Base-by-base conservation (phyloP, 2,797 vertebrate species). In the Neomorphus geoffroyi region DNA sequence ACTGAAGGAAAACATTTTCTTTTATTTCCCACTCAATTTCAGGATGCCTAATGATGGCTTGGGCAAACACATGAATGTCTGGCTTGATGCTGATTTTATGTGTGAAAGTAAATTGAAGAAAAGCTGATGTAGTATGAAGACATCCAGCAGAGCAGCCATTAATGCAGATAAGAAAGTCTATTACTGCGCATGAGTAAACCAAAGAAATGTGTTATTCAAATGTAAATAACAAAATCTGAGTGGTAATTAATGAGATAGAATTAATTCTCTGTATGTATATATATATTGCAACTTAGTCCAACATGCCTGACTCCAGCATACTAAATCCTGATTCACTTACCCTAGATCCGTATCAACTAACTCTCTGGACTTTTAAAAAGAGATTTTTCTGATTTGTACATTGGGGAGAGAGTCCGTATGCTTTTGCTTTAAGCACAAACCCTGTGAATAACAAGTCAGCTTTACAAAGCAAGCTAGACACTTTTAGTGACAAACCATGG, bases 91-190 rank as follows among this genome's bases (percentile, higher is more conserved):
- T 81, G 80, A 90, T 86, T 94, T 91, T 86, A 87, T 67, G 18
- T 81, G 62, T 64, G 62, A 86, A 84, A 77, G 27, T 69, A 90
- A 91, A 82, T 33, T 51, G 62, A 92, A 94, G 80, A 88, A 93
- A 96, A 97, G 11, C 50, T 88, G 39, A 83, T 67, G 41, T 33
- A 61, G 58, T 73, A 39, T 67, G 75, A 64, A 77, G 45, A 80
- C 30, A 79, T 67, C 23, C 75, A 90, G 28, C 57, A 91, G 53
- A 90, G 23, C 27, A 71, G 8, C 23, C 56, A 66, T 64, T 73
- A 88, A 66, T 48, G 43, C 45, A 80, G n/a, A 77, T 73, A 71
- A 65, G 23, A 67, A 72, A 87, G 23, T 28, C 50, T 90, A 58
- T 72, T 88, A 83, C 54, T 92, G 19, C 27, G 39, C 8, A 60